Conservation (phyloP, 2,113 vertebrate species). For the Eupsittula cactorum region DNA sequence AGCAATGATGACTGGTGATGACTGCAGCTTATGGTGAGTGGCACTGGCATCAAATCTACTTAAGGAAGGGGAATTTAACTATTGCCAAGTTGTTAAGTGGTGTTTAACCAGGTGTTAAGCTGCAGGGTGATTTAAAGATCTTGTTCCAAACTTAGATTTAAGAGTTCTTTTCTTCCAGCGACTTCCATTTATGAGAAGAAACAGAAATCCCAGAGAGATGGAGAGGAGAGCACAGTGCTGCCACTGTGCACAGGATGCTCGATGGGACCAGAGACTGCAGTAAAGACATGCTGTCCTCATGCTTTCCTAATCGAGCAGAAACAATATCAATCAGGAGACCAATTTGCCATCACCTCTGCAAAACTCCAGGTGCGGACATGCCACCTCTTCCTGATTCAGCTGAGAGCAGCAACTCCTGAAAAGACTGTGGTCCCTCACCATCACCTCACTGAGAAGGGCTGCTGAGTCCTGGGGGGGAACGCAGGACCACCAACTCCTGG, state of each 20-base stretch:
- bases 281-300: not conserved
- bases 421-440: not conserved
- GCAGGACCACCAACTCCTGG: fast-evolving
- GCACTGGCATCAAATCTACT: not conserved
- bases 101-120: not conserved
- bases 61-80: not conserved
- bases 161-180: not conserved
- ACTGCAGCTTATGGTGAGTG: not conserved
- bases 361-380: not conserved
- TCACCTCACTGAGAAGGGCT: not conserved
- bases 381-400: not conserved
- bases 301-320: not conserved
- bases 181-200: not conserved
- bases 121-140: not conserved
- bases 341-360: not conserved
- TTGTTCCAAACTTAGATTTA: not conserved
- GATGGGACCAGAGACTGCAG: not conserved
- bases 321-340: not conserved
- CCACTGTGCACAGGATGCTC: not conserved
- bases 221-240: not conserved
- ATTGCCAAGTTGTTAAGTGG: not conserved
- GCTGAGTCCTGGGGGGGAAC: not conserved
- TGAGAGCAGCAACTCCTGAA: not conserved
- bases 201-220: not conserved
- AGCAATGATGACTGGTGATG: not conserved